phyloP scores from a whole-genome alignment of 2,797 vertebrate species.

The Neosilurus mollespiculum region DNA sequence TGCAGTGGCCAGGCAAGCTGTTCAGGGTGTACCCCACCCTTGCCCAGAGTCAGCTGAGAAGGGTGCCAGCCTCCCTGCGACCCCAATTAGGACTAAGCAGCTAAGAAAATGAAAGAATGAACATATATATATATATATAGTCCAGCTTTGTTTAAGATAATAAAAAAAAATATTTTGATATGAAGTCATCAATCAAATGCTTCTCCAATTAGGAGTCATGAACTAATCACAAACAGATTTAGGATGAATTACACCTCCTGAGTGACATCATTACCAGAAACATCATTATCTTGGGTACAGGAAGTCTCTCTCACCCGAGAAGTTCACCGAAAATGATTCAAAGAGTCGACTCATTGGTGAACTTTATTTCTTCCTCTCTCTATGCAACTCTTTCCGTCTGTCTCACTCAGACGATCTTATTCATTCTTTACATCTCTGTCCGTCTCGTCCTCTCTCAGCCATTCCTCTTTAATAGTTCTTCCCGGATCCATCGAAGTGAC shows the following conservation, averaged over 20 bases:
- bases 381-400: slow-evolving; percentile 31
- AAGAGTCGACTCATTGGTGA: slow-evolving; percentile 2
- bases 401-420: not conserved
- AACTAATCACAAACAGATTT: not conserved
- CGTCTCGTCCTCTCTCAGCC: not conserved
- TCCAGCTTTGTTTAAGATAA: no score
- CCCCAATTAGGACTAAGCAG: no score
- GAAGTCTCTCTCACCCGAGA: not conserved
- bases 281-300: no score
- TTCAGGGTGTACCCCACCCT: no score
- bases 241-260: not conserved
- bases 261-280: not conserved
- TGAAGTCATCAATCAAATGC: not conserved
- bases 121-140: no score
- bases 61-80: no score
- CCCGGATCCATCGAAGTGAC: slow-evolving; percentile 27
- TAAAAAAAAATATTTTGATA: no score
- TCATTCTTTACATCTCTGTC: slow-evolving; percentile 19
- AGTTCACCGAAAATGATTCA: not conserved
- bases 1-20: no score
- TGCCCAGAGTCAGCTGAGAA: no score
- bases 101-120: no score
- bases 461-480: slow-evolving; percentile 3
- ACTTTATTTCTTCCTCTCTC: not conserved
- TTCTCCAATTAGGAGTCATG: not conserved